These are phyloP conservation scores for Pharmacophagus antenor DNA, from an alignment of 2,888 invertebrate genomes.

Conservation along the genomic window DNA sequence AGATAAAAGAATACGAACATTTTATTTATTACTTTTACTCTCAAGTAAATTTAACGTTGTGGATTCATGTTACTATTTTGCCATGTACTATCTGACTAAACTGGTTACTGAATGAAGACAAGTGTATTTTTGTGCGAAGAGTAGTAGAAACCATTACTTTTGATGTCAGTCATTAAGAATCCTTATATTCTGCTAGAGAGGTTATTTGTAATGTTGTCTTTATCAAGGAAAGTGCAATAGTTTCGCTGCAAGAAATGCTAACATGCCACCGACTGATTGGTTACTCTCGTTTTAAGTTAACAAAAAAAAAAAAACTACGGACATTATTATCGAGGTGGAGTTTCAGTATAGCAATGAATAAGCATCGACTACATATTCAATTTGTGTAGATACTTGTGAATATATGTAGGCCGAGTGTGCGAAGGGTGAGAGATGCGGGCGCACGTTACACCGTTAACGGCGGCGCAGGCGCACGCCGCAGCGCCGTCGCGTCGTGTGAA, in stretches of 20 bases:
- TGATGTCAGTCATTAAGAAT: too few species aligned
- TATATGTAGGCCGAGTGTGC: constrained; percentile 38
- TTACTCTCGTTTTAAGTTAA: too few species aligned
- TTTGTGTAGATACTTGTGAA: constrained; percentile 19
- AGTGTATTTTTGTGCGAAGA: too few species aligned
- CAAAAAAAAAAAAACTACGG: background rate
- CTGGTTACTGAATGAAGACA: too few species aligned
- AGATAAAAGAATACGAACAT: too few species aligned
- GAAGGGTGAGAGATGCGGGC: constrained; percentile 65
- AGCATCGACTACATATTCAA: constrained; percentile 32
- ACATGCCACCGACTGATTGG: too few species aligned
- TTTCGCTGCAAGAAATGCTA: too few species aligned
- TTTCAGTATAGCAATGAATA: constrained; percentile 39
- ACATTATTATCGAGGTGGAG: background rate
- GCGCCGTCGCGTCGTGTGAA: constrained; percentile 31
- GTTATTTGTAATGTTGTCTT: background rate
- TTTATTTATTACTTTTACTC: too few species aligned
- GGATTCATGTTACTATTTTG: too few species aligned
- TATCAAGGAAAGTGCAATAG: background rate
- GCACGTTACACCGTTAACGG: constrained; percentile 40
- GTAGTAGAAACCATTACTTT: too few species aligned
- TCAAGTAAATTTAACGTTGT: too few species aligned
- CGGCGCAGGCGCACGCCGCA: constrained; percentile 33
- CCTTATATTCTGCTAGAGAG: background rate
- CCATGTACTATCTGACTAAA: too few species aligned